These are phyloP conservation scores for Craseonycteris thonglongyai DNA, from an alignment of 2,113 vertebrate genomes.

Conservation along the genomic window DNA sequence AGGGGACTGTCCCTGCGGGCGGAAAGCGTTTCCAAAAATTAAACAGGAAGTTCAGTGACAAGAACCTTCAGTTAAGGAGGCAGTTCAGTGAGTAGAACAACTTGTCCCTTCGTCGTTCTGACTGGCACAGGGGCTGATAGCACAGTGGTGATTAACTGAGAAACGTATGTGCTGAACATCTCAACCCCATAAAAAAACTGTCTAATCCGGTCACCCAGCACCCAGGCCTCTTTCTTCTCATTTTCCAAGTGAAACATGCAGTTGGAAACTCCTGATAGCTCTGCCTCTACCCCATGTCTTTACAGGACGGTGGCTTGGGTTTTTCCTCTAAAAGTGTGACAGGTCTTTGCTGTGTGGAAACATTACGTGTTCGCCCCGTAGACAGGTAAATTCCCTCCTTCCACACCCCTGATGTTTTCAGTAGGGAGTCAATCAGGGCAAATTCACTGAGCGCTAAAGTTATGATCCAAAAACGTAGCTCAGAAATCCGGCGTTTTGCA, in stretches of 20 bases:
- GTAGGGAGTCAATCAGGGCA: background rate
- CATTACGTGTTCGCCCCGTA: rapidly evolving
- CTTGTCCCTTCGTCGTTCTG: background rate
- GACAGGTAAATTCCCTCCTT: background rate
- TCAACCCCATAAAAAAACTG: rapidly evolving
- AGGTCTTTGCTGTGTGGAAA: background rate
- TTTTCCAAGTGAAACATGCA: rapidly evolving
- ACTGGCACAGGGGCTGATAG: background rate
- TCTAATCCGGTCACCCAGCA: background rate
- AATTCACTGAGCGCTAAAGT: background rate
- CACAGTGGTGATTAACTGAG: rapidly evolving
- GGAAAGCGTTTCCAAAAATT: background rate
- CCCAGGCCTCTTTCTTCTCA: background rate
- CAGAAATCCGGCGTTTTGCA: background rate
- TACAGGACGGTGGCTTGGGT: background rate
- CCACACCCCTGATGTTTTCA: rapidly evolving
- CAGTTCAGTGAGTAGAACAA: background rate
- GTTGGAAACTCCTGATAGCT: background rate
- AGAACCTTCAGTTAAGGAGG: background rate
- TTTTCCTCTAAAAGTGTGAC: background rate
- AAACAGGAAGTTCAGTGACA: background rate
- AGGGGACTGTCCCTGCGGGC: background rate
- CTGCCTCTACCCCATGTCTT: no score
- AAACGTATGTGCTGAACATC: rapidly evolving
- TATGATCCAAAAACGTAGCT: background rate